Percentiles rank a stretch among this genome's conserved stretches.
phyloP scores from a whole-genome alignment of 2,113 vertebrate species.

The Malurus cyaneus region DNA sequence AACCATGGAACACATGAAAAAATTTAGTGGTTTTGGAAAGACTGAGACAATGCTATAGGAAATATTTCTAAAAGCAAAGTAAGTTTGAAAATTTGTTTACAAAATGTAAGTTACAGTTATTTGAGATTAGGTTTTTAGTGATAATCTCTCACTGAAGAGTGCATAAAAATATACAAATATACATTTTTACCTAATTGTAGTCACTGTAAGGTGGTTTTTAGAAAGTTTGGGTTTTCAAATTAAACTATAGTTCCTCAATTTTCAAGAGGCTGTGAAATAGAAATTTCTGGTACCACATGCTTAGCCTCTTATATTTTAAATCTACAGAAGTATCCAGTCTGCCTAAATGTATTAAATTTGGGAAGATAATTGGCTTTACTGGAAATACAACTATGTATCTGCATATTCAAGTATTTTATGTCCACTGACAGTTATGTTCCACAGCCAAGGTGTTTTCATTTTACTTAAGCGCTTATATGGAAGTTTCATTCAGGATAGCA shows the following conservation, averaged over 20 bases:
- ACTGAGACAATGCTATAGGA: not conserved
- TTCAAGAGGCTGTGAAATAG: not conserved
- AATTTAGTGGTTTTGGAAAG: not conserved
- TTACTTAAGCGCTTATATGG: not conserved
- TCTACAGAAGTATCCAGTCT: not conserved
- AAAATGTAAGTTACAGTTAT: not conserved
- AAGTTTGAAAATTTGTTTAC: not conserved
- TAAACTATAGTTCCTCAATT: not conserved
- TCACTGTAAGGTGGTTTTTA: not conserved
- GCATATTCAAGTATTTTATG: conserved; percentile 32
- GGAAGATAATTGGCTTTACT: conserved; percentile 28
- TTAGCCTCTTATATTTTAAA: not conserved
- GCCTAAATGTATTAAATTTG: conserved; percentile 12
- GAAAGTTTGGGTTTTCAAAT: not conserved
- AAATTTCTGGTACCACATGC: not conserved
- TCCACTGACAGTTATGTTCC: conserved; percentile 22
- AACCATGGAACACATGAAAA: not conserved
- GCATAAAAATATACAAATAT: not conserved
- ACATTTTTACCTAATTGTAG: not conserved
- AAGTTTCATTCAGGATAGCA: not conserved
- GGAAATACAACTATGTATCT: conserved; percentile 21
- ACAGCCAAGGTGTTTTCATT: not conserved
- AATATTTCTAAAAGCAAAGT: not conserved
- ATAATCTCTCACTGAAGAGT: not conserved
- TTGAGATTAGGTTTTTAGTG: not conserved